Evolutionary conservation across 30 jellyfish, hydroid and myxozoan species (phyloP).

Genomic region (Aurelia sp.): DNA sequence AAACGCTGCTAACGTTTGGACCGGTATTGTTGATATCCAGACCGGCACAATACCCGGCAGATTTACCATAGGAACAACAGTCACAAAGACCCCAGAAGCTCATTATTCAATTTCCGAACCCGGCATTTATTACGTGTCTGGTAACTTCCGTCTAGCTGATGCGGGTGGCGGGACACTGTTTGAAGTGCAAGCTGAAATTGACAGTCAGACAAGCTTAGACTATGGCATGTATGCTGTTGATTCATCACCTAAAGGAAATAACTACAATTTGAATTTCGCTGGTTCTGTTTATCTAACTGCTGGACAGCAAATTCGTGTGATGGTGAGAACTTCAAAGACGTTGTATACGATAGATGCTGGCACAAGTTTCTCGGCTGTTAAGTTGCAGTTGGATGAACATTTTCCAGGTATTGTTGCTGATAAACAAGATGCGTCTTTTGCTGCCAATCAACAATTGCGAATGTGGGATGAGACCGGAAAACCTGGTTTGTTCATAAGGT

Average conservation of each 20-base stretch:
- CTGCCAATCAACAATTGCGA: slow-evolving; percentile 40
- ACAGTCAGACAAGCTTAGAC: slow-evolving; percentile 32
- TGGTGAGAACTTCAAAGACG: slow-evolving; percentile 56
- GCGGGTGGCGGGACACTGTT: slow-evolving; percentile 70
- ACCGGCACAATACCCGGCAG: slow-evolving; percentile 56
- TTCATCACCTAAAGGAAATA: slow-evolving; percentile 42
- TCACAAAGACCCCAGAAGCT: slow-evolving; percentile 2
- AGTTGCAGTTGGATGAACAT: slow-evolving; percentile 87
- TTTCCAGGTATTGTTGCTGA: slow-evolving; percentile 86
- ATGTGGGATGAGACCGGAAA: slow-evolving; percentile 72
- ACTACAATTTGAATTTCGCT: slow-evolving; percentile 73
- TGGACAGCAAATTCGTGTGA: slow-evolving; percentile 74
- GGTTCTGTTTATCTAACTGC: slow-evolving; percentile 80
- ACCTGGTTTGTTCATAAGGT: slow-evolving; percentile 86
- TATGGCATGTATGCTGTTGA: slow-evolving; percentile 80
- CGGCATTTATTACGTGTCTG: slow-evolving; percentile 78
- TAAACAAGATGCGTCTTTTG: slow-evolving; percentile 36
- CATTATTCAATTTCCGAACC: slow-evolving; percentile 76
- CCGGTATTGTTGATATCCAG: slow-evolving; percentile 44
- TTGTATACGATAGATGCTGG: slow-evolving; percentile 57
- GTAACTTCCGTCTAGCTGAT: slow-evolving; percentile 46
- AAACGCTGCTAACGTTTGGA: slow-evolving; percentile 27
- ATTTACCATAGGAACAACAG: slow-evolving; percentile 20
- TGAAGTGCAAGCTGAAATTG: slow-evolving; percentile 79
- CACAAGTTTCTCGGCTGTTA: slow-evolving; percentile 71